Conservation (phyloP, 2,113 vertebrate genomes). For the Perccottus glenii region DNA sequence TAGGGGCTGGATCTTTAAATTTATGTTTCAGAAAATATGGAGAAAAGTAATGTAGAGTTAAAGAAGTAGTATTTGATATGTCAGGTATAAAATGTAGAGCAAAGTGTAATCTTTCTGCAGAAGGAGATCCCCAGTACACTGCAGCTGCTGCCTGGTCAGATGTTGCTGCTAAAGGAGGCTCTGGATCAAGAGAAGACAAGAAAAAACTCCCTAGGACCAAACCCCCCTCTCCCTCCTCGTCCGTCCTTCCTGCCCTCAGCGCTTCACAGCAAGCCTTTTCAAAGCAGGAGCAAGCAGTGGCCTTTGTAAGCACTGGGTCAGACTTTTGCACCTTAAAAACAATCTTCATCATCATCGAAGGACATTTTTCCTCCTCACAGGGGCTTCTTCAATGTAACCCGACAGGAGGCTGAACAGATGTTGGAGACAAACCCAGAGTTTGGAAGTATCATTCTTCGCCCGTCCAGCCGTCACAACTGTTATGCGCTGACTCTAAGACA, state of each 20-base stretch:
- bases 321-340: neutral
- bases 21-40: neutral
- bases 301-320: slow-evolving; percentile 42
- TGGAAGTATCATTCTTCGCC: slow-evolving; percentile 74
- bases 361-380: slow-evolving; percentile 36
- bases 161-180: slow-evolving; percentile 75
- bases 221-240: slow-evolving; percentile 43
- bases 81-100: neutral
- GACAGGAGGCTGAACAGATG: slow-evolving; percentile 67
- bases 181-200: slow-evolving; percentile 76
- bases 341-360: too few relatives aligned
- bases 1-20: too few relatives aligned
- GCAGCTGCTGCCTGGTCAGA: slow-evolving; percentile 82
- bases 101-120: slow-evolving; percentile 52
- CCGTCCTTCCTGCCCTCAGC: slow-evolving; percentile 11
- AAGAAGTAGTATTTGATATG: neutral
- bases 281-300: neutral
- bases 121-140: slow-evolving; percentile 77
- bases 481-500: slow-evolving; percentile 70
- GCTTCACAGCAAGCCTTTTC: neutral
- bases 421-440: slow-evolving; percentile 57
- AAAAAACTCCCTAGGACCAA: neutral
- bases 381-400: slow-evolving; percentile 69
- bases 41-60: neutral
- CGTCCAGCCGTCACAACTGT: slow-evolving; percentile 55